Evolutionary conservation across 1,140 invertebrate genomes (phyloP), one percentile per base, ranked within the genome.

Genomic region (Drosophila orosa): DNA sequence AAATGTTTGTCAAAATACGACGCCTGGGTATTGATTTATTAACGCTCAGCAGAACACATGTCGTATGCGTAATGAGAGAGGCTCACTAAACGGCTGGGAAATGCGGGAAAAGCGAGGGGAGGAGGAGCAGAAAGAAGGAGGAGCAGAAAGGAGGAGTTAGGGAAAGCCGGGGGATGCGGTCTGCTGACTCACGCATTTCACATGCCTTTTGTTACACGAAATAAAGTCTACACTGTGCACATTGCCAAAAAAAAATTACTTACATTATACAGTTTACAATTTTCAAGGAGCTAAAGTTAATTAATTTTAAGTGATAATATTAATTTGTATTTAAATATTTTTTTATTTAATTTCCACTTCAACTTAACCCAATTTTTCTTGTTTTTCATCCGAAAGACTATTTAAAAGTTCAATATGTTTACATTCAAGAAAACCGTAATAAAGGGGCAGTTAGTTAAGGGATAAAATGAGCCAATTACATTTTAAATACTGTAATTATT

Each of bases 1-100:
- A 80, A 89, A 89, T 84, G 80, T 78, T 80, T 87, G 80, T 78
- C 71, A 82, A 76, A 86, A 82, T 82, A 82, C 80, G 61, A 84
- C 73, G 76, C 68, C 42, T 44, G 77, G 66, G 77, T 87, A 87
- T 87, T 87, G 84, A 87, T 87, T 87, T 87, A 87, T 87, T 87
- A 80, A 89, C 80, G 67, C 75, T 42, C 63, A 45, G 19, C 33
- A 33, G 61, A 62, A 81, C 79, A 81, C 78, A 77, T 74, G 79
- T 74, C 78, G 74, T 81, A 81, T 77, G 68, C 74, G 79, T 78
- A 82, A 82, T 78, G 74, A 73, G 62, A 31, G 71, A 12, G 47
- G 42, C 66, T 60, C 27, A 35, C 67, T 54, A 63, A 60, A 47
- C 31, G 71, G 24, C n/a, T 65, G 65, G 44, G 5, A 68, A 52